Evolutionary conservation across 2,797 vertebrate species (phyloP).

Genomic region (Aeoliscus strigatus): DNA sequence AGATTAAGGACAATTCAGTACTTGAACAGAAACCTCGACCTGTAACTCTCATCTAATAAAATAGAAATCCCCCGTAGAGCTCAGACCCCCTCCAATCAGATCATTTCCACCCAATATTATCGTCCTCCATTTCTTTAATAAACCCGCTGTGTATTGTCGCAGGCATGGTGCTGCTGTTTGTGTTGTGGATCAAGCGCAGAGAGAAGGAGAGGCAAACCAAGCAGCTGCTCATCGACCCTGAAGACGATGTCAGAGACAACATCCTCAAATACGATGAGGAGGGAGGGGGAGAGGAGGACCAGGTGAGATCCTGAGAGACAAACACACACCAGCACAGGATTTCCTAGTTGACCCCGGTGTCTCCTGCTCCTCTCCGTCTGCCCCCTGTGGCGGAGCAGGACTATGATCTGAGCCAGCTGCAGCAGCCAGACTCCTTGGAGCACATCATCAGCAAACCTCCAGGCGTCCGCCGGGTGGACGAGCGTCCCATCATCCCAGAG

Average conservation of each 20-base stretch:
- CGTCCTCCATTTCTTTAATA: no score
- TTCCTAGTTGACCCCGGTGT: no score
- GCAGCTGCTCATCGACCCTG: slow-evolving; percentile 94
- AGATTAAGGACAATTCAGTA: no score
- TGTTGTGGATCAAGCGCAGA: slow-evolving; percentile 91
- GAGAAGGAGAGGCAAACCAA: slow-evolving; percentile 95
- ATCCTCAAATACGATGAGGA: slow-evolving; percentile 98
- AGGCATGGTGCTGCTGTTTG: slow-evolving; percentile 95
- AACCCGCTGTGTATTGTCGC: no score
- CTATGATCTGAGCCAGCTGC: slow-evolving; percentile 97
- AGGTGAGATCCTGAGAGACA: slow-evolving; percentile 75
- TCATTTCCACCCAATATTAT: no score
- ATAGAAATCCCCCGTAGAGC: background rate
- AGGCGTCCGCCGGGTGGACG: slow-evolving; percentile 91
- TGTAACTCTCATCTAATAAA: no score
- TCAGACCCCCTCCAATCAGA: no score
- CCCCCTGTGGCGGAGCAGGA: slow-evolving; percentile 76
- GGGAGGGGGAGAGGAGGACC: slow-evolving; percentile 97
- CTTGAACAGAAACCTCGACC: no score
- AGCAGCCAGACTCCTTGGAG: slow-evolving; percentile 94
- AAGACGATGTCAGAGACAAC: slow-evolving; percentile 97
- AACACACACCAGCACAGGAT: no score
- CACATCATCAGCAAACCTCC: slow-evolving; percentile 88
- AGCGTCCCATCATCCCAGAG: slow-evolving; percentile 92
- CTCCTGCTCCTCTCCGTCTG: background rate